Conservation (phyloP, 2,797 vertebrate genomes). For the Phataginus tetradactyla region DNA sequence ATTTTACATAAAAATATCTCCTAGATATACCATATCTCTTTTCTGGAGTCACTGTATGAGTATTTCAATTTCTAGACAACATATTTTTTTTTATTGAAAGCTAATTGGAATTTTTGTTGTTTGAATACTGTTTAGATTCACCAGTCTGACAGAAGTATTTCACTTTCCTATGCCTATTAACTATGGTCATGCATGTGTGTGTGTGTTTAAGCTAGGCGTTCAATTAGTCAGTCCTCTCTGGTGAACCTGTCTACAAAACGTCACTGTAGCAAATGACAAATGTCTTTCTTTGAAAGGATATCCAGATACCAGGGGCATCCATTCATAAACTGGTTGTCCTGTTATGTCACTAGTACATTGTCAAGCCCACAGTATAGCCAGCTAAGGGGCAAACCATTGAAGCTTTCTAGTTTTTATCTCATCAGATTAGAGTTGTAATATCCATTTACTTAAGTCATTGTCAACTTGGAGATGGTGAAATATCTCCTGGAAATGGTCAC, state of each 20-base stretch:
- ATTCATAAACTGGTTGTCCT: slow-evolving; percentile 70
- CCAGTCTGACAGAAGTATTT: neutral
- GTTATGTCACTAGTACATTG: slow-evolving; percentile 59
- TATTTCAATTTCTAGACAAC: neutral
- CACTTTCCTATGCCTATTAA: slow-evolving; percentile 59
- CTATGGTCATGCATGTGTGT: neutral
- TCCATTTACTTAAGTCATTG: slow-evolving; percentile 80
- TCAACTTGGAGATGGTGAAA: slow-evolving; percentile 59
- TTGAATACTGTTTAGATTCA: neutral
- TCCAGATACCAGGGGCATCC: slow-evolving; percentile 50
- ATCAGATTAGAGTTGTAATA: slow-evolving; percentile 69
- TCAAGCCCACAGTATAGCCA: slow-evolving; percentile 50
- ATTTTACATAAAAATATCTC: neutral
- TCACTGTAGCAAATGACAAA: slow-evolving; percentile 38
- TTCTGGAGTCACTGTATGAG: neutral
- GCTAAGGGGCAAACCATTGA: slow-evolving; percentile 55
- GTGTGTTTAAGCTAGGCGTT: slow-evolving; percentile 59
- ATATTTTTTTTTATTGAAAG: neutral
- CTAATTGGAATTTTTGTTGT: neutral
- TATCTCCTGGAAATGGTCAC: slow-evolving; percentile 67
- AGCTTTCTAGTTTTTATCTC: slow-evolving; percentile 64
- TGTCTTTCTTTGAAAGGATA: slow-evolving; percentile 44
- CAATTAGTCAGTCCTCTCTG: slow-evolving; percentile 68
- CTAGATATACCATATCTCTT: neutral
- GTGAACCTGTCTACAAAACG: slow-evolving; percentile 65